Conservation (phyloP, 2,113 vertebrate genomes). For the Polyodon spathula region DNA sequence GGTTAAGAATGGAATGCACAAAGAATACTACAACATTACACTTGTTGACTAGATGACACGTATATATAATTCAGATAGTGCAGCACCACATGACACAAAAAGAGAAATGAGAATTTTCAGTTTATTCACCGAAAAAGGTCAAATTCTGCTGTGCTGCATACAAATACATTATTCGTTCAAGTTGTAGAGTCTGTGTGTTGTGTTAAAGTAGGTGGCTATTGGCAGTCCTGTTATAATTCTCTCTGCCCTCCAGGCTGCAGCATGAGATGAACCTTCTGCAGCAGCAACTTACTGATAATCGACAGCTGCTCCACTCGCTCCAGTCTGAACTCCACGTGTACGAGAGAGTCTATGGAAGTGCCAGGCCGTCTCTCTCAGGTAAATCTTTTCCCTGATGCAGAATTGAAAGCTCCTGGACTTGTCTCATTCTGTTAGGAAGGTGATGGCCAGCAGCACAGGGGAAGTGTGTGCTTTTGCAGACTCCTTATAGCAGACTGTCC, state of each 20-base stretch:
- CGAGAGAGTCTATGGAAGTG: constrained; percentile 29
- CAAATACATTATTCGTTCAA: too few relatives aligned
- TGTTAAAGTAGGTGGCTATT: not conserved
- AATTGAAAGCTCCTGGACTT: not conserved
- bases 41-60: too few relatives aligned
- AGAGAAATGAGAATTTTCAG: too few relatives aligned
- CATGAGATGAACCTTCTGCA: constrained; percentile 64
- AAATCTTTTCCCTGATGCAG: constrained; percentile 26
- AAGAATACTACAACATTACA: too few relatives aligned
- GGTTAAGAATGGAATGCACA: not conserved
- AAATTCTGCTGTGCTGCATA: too few relatives aligned
- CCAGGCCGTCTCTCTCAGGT: constrained; percentile 47
- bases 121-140: too few relatives aligned
- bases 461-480: constrained; percentile 25
- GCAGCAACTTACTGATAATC: constrained; percentile 71
- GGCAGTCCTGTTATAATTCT: too few relatives aligned
- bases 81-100: too few relatives aligned
- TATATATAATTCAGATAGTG: too few relatives aligned
- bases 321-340: constrained; percentile 59
- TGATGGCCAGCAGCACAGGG: constrained; percentile 26
- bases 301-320: constrained; percentile 53
- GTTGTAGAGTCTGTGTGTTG: not conserved
- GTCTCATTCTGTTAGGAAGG: not conserved
- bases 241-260: constrained; percentile 58
- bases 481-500: constrained; percentile 37